Percentiles rank a stretch among this genome's conserved stretches.
These are phyloP conservation scores for Nannospalax galili DNA, from an alignment of 2,113 vertebrate species.

Conservation along the genomic window DNA sequence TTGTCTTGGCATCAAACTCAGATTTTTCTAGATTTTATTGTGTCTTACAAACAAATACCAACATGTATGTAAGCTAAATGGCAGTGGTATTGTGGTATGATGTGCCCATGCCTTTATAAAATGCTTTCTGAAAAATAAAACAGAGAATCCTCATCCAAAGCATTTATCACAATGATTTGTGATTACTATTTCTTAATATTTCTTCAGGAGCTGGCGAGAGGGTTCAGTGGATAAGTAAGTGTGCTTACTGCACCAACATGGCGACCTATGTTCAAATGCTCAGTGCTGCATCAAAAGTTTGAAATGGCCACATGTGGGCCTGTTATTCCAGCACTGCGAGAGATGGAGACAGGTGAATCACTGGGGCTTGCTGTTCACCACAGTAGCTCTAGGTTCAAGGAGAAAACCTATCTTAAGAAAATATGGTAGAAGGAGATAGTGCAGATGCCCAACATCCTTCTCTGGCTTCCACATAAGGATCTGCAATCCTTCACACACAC, in stretches of 20 bases:
- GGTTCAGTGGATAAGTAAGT: not conserved
- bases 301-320: not conserved
- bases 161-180: not conserved
- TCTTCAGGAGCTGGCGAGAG: not conserved
- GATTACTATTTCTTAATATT: constrained; percentile 23
- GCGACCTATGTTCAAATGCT: too few species aligned
- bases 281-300: not conserved
- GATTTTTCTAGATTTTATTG: not conserved
- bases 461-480: not conserved
- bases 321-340: not conserved
- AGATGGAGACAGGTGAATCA: not conserved
- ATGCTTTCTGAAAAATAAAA: not conserved
- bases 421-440: not conserved
- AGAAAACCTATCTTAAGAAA: not conserved
- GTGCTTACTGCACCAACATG: not conserved
- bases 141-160: constrained; percentile 27
- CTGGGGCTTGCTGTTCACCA: not conserved
- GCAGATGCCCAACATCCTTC: not conserved
- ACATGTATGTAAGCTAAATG: not conserved
- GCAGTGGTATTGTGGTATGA: not conserved
- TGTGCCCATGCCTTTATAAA: constrained; percentile 1
- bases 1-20: not conserved
- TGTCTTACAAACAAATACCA: constrained; percentile 52
- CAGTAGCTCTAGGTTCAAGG: not conserved
- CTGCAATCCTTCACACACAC: too few species aligned